A percentile compares a stretch with the other conserved stretches of the same genome.
Conservation (phyloP, 2,888 invertebrate species). For the Ametastegia equiseti region DNA sequence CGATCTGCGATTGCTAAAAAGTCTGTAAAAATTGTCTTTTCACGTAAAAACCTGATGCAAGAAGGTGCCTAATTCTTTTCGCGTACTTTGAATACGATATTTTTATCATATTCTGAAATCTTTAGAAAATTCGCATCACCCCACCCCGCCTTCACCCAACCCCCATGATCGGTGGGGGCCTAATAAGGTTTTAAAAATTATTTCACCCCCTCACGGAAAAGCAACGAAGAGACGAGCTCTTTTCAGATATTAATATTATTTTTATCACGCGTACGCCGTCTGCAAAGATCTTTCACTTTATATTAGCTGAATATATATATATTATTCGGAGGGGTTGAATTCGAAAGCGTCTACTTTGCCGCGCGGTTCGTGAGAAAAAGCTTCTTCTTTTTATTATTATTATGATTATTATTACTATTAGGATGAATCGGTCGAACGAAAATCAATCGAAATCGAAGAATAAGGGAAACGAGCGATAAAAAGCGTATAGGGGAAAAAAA, state of each 20-base stretch:
- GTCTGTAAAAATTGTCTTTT: no score
- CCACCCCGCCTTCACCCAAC: no score
- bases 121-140: no score
- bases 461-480: not conserved
- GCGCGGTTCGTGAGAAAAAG: no score
- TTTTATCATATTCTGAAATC: no score
- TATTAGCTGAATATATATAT: not conserved
- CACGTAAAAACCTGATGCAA: no score
- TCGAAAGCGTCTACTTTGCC: no score
- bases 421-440: conserved; percentile 7
- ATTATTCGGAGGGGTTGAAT: no score
- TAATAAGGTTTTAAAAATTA: conserved; percentile 15
- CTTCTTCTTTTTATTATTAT: not conserved
- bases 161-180: not conserved
- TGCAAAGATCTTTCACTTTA: not conserved
- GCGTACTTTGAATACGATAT: no score
- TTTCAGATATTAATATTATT: not conserved
- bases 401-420: not conserved
- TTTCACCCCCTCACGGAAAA: not conserved
- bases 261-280: not conserved
- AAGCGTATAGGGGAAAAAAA: not conserved
- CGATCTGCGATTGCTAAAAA: no score
- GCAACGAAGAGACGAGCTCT: no score
- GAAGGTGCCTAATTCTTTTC: no score
- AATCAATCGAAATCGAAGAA: conserved; percentile 17